Conservation (phyloP, 2,113 vertebrate species). For the Hypomesus transpacificus region DNA sequence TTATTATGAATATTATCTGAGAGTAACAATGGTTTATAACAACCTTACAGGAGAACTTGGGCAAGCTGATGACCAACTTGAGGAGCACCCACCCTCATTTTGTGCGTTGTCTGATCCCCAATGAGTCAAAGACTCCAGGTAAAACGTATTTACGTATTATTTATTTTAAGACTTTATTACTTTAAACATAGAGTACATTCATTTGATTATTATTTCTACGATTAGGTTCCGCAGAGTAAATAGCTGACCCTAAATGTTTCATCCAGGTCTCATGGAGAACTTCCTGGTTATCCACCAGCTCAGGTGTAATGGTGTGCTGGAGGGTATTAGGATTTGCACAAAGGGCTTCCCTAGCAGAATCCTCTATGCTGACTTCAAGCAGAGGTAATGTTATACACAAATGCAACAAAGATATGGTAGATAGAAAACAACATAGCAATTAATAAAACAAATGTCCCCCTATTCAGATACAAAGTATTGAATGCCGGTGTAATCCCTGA, state of each 20-base stretch:
- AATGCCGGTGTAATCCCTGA: no score
- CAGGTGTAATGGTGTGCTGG: slow-evolving; percentile 76
- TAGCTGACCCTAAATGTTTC: neutral
- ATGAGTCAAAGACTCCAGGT: slow-evolving; percentile 84
- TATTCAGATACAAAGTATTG: no score
- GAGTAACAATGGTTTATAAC: neutral
- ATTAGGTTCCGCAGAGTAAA: neutral
- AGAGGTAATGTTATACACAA: slow-evolving; percentile 58
- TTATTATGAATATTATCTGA: neutral
- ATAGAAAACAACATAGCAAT: neutral
- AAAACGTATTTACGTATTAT: neutral
- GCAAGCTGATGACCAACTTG: slow-evolving; percentile 79
- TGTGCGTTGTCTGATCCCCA: slow-evolving; percentile 81
- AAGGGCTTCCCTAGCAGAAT: slow-evolving; percentile 85
- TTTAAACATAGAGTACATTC: neutral
- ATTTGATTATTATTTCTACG: neutral
- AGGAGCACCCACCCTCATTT: slow-evolving; percentile 81
- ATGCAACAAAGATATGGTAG: neutral
- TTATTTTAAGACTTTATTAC: neutral
- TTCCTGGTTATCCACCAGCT: slow-evolving; percentile 77
- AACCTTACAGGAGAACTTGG: slow-evolving; percentile 73
- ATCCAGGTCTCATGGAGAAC: slow-evolving; percentile 76
- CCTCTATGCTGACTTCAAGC: slow-evolving; percentile 80
- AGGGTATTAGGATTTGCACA: slow-evolving; percentile 81
- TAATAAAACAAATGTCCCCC: neutral